A percentile compares a stretch with the other conserved stretches of the same genome.
Evolutionary conservation across 35 echinoderm and acorn worm genomes (phyloP).

Genomic region (Holothuria glaberrima): DNA sequence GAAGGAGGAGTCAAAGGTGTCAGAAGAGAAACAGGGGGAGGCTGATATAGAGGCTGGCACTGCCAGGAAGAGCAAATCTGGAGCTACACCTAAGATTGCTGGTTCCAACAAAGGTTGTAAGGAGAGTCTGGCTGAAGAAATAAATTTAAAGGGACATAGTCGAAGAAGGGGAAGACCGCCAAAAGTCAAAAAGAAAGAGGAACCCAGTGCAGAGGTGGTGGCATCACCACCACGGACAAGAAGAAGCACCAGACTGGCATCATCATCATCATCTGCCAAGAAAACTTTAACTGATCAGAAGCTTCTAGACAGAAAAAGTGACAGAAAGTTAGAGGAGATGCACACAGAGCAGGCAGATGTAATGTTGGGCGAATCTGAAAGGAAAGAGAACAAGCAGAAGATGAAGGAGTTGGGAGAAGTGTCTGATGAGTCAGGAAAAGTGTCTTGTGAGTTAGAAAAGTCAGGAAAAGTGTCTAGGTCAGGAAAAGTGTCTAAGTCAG

Average conservation of each 20-base stretch:
- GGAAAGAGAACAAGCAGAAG: too few species aligned
- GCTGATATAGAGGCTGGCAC: neutral
- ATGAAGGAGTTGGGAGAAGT: too few species aligned
- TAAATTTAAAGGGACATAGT: neutral
- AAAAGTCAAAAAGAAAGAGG: neutral
- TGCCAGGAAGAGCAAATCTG: neutral
- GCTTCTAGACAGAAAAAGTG: too few species aligned
- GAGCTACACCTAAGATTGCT: neutral
- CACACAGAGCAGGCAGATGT: too few species aligned
- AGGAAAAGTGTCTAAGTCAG: too few species aligned
- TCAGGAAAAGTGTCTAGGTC: too few species aligned
- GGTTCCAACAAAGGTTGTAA: too few species aligned
- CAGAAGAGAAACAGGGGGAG: neutral
- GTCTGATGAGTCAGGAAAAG: too few species aligned
- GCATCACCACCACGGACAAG: neutral
- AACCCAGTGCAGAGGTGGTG: neutral
- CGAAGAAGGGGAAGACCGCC: neutral
- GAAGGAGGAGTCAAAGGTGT: neutral
- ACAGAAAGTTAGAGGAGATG: too few species aligned
- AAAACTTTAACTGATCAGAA: too few species aligned
- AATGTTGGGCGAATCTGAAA: too few species aligned
- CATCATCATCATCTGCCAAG: neutral
- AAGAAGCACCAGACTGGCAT: constrained; percentile 2
- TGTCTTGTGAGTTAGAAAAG: too few species aligned
- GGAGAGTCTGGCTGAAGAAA: neutral